A percentile compares a stretch with the other conserved stretches of the same genome.
These are phyloP conservation scores for Acronicta psi DNA, from an alignment of 2,888 invertebrate species.

Conservation along the genomic window DNA sequence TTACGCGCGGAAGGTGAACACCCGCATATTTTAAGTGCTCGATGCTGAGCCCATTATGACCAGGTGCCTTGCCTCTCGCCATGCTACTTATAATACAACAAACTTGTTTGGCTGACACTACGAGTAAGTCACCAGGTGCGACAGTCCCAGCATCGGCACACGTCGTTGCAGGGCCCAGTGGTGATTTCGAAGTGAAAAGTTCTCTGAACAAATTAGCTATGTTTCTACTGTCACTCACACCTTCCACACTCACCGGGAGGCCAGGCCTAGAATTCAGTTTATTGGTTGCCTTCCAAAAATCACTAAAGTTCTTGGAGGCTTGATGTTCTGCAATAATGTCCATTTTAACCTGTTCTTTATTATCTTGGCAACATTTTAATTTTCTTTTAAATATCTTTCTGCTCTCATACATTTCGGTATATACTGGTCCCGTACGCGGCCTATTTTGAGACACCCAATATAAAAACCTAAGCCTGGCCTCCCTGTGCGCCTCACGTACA, in stretches of 20 bases:
- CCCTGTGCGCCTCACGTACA: slow-evolving; percentile 11
- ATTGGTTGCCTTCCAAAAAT: slow-evolving; percentile 10
- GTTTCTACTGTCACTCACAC: slow-evolving; percentile 2
- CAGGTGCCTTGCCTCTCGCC: not conserved
- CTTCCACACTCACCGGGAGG: not conserved
- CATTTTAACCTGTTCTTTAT: slow-evolving; percentile 5
- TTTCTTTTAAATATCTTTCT: slow-evolving; percentile 8
- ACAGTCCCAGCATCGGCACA: slow-evolving; percentile 1
- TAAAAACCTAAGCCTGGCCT: slow-evolving; percentile 12
- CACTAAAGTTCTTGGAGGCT: slow-evolving; percentile 6
- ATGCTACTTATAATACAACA: not conserved
- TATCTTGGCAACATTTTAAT: slow-evolving; percentile 8
- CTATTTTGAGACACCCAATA: slow-evolving; percentile 12
- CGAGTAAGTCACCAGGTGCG: not conserved
- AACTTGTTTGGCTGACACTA: not conserved
- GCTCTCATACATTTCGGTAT: slow-evolving; percentile 10
- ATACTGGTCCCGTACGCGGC: not conserved
- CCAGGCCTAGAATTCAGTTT: slow-evolving; percentile 1
- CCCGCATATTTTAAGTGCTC: not conserved
- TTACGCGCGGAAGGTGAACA: not conserved
- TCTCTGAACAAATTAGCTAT: slow-evolving; percentile 3
- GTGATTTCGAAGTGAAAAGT: not conserved
- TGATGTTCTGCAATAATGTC: slow-evolving; percentile 3
- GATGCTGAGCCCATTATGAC: slow-evolving; percentile 4
- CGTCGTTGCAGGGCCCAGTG: not conserved